These are phyloP conservation scores for Coenonympha glycerion DNA, from an alignment of 2,888 invertebrate species.

Conservation along the genomic window DNA sequence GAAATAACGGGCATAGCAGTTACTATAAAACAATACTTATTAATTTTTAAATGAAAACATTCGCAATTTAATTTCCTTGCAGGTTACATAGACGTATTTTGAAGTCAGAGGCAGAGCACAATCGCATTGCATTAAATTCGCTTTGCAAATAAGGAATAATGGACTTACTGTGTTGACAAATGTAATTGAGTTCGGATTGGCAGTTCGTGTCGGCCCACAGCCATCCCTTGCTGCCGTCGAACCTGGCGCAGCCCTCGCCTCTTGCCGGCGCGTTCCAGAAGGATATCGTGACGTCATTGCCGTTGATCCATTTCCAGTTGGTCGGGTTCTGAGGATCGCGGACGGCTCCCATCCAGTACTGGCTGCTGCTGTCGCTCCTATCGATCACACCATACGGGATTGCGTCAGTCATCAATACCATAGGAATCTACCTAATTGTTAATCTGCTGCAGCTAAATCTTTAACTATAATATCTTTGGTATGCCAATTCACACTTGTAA, in stretches of 20 bases:
- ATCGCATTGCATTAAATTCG: constrained; percentile 24
- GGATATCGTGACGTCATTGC: constrained; percentile 90
- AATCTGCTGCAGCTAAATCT: too few species aligned
- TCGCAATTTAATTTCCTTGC: neutral
- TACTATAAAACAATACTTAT: too few species aligned
- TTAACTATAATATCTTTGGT: too few species aligned
- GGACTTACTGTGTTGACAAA: constrained; percentile 93
- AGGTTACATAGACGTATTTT: neutral
- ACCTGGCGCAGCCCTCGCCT: constrained; percentile 89
- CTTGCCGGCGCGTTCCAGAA: constrained; percentile 94
- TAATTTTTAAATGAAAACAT: too few species aligned
- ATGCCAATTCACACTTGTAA: too few species aligned
- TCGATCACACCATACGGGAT: constrained; percentile 24
- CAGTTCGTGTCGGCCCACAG: constrained; percentile 96
- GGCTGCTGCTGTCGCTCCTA: constrained; percentile 91
- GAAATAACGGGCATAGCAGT: too few species aligned
- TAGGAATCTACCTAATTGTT: neutral
- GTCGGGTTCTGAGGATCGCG: constrained; percentile 85
- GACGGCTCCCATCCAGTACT: constrained; percentile 96
- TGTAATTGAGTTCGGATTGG: constrained; percentile 87
- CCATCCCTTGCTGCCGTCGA: constrained; percentile 95
- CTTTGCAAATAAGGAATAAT: constrained; percentile 27
- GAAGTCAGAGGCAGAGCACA: neutral
- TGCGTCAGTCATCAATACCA: constrained; percentile 4
- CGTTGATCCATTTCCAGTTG: constrained; percentile 93